Evolutionary conservation across 2,797 vertebrate genomes (phyloP), one percentile per base, ranked within the genome.

Genomic region (Sardinella longiceps): DNA sequence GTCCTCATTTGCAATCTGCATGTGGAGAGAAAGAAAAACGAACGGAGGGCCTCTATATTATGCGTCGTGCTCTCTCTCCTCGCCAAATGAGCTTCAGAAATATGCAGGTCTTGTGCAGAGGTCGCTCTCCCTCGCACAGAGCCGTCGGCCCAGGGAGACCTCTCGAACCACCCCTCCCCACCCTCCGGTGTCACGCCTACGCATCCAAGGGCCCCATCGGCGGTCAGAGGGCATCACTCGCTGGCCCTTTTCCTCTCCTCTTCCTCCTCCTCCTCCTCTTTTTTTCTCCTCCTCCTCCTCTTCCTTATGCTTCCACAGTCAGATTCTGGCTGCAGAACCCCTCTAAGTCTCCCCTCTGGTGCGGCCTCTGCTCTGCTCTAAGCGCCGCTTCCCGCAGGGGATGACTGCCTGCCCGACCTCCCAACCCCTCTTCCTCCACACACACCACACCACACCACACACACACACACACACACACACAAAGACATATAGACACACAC

Each of bases 391-490:
- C 28, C 14, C 9, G n/a, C 1, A n/a, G 58, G 3, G 25, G 60
- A 28, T 11, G 60, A 10, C 60, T 30, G 60, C 14, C 60, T 66
- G 60, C 25, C 3, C 12, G 28, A 66, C 25, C 60, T 66, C 12
- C 30, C 60, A 28, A 66, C 25, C 60, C 60, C 28, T 66, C 28
- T 28, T 14, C 60, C 25, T 10, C 20, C 23, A n/a, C n/a, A n/a
- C n/a, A n/a, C n/a, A n/a, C n/a, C 58, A 46, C 77, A 56, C 50
- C 60, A 48, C 81, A 82, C 46, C 9, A 53, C 53, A 60, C 58
- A 45, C 18, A 46, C 85, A 58, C 30, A 53, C 58, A 46, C 77
- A 56, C 50, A 33, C 60, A 48, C 81, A 82, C 46, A 51, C 56
- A 74, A 23, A 80, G 45, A 56, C 74, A 80, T 51, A 46, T 33